Percentiles rank a stretch among this genome's conserved stretches.
Evolutionary conservation across 2,888 invertebrate species (phyloP).

Genomic region (Gymnosoma rotundatum): DNA sequence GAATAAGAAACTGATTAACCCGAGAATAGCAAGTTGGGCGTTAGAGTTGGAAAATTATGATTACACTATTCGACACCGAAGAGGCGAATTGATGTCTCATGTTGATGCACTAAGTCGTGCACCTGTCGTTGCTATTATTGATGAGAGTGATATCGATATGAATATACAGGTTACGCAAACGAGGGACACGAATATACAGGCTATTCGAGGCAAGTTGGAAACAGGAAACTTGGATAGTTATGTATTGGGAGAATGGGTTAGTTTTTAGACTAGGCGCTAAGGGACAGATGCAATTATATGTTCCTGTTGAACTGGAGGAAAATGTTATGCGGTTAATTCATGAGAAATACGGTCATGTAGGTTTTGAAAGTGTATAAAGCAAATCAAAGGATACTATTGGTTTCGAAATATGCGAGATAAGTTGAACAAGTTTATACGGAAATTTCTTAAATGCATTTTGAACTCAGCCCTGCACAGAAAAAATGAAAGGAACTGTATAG

Average conservation of each 20-base stretch:
- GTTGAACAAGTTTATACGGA: constrained; percentile 17
- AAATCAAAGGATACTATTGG: constrained; percentile 6
- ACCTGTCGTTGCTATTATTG: not conserved
- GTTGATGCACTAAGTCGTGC: not conserved
- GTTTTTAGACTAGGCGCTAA: no score
- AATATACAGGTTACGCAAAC: not conserved
- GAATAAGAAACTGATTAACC: constrained; percentile 39
- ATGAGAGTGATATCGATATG: not conserved
- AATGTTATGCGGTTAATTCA: no score
- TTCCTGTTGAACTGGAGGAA: no score
- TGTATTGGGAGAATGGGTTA: no score
- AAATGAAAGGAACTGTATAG: not conserved
- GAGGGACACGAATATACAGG: not conserved
- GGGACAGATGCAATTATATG: no score
- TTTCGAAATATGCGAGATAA: constrained; percentile 19
- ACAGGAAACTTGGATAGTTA: no score
- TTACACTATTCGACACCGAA: constrained; percentile 4
- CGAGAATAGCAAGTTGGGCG: constrained; percentile 57
- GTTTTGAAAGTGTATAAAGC: constrained; percentile 1
- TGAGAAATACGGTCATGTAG: no score
- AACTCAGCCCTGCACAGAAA: not conserved
- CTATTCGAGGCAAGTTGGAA: not conserved
- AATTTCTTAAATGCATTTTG: constrained; percentile 18
- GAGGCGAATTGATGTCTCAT: constrained; percentile 6
- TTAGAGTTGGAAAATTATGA: constrained; percentile 45